Evolutionary conservation across 2,113 vertebrate species (phyloP).

Genomic region (Colinus virginianus): DNA sequence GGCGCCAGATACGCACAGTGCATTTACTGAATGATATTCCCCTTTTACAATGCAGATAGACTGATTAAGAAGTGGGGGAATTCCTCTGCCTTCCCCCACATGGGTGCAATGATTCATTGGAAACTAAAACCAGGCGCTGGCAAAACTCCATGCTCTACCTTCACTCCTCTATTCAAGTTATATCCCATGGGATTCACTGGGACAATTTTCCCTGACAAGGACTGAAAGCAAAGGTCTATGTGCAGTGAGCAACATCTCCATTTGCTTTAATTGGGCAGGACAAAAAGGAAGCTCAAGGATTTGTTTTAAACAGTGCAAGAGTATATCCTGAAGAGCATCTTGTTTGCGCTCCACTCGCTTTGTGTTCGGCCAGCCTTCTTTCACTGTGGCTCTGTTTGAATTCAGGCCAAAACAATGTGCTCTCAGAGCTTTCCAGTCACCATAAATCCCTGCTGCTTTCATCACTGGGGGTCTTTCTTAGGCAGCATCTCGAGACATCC

Average conservation of each 20-base stretch:
- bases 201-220: slow-evolving; percentile 18
- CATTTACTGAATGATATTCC: slow-evolving; percentile 53
- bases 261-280: slow-evolving; percentile 6
- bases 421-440: not conserved
- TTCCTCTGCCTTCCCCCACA: slow-evolving; percentile 43
- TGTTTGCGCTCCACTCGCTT: not conserved
- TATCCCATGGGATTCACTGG: not conserved
- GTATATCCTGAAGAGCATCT: not conserved
- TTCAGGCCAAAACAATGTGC: not conserved
- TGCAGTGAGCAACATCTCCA: not conserved
- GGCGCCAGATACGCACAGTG: slow-evolving; percentile 48
- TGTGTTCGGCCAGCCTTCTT: not conserved
- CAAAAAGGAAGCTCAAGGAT: not conserved
- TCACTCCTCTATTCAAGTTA: slow-evolving; percentile 33
- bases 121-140: slow-evolving; percentile 39
- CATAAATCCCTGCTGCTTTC: not conserved
- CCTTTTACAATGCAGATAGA: slow-evolving; percentile 27
- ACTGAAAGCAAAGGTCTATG: not conserved
- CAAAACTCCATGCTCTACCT: slow-evolving; percentile 36
- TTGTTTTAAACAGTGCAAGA: not conserved
- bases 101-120: slow-evolving; percentile 17
- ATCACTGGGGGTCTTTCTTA: not conserved
- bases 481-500: not conserved
- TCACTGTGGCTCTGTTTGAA: not conserved
- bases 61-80: slow-evolving; percentile 56